Base-by-base conservation (phyloP, 1,140 invertebrate species). In the Pristionchus pacificus region DNA sequence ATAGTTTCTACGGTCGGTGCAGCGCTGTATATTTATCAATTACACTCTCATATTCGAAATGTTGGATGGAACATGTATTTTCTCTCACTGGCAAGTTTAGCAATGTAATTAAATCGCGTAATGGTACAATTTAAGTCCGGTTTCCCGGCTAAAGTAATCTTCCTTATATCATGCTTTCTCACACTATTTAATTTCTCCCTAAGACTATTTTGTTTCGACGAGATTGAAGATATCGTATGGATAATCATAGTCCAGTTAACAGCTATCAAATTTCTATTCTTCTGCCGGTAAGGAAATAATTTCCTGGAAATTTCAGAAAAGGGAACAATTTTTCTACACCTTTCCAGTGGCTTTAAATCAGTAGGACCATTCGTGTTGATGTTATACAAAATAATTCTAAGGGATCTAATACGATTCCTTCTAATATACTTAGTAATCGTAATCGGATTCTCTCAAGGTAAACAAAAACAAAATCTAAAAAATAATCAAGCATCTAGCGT, bases 311-410 rank as follows among this genome's bases (percentile, higher is more conserved):
- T 10, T 49, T 49, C 19, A 19, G 38, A 10, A 49, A 49, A 49
- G 38, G 38, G 38, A 49, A 49, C 6, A 10, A 49, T 49, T 49
- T 49, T 49, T 49, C 6, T 71, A 13, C 32, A 10, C n/a, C 1
- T 82, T 86, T 87, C 71, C 84, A 93, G 94, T 80, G 94, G 94
- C 30, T 96, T 97, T 84, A 95, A 95, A 84, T 93, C 93, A 0
- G 93, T 97, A 0, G 95, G 95, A 0, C 95, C 95, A 10, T 97
- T 97, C 88, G 95, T 98, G 6, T 93, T 97, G 61, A 98, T 98
- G 95, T 95, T 98, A 74, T 98, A 98, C 85, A 89, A 93, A 76
- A 98, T 98, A 93, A 91, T 98, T 25, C 91, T 92, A 87, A 93
- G 93, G 73, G 95, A 98, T 86, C 85, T 98, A 19, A 86, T 97